Conservation (phyloP, 2,113 vertebrate species). For the Proteles cristata region DNA sequence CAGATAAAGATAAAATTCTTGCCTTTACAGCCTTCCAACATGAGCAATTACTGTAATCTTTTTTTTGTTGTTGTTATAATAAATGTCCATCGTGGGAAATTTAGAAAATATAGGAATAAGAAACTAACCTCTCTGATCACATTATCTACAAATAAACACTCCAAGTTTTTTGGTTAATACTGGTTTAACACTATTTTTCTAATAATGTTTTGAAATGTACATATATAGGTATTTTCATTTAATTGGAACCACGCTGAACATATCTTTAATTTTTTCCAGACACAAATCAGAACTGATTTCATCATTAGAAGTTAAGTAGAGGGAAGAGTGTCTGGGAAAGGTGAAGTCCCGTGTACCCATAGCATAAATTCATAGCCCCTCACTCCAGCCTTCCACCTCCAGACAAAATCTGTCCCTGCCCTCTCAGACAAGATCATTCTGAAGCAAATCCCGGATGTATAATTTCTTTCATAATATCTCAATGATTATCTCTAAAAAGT, state of each 20-base stretch:
- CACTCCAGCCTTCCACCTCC: fast-evolving
- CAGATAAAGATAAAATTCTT: not conserved
- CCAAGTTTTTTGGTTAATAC: not conserved
- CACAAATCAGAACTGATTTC: not conserved
- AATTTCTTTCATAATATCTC: not conserved
- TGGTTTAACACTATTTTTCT: not conserved
- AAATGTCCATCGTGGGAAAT: not conserved
- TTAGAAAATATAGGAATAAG: not conserved
- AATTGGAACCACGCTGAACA: not conserved
- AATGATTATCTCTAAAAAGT: not conserved
- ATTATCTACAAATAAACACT: not conserved
- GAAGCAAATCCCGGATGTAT: not conserved
- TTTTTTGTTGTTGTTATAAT: not conserved
- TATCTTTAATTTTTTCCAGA: not conserved
- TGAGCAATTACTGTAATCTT: not conserved
- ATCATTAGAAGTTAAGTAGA: not conserved
- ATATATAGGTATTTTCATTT: not conserved
- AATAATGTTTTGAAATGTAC: not conserved
- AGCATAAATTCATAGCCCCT: not conserved
- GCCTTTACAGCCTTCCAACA: not conserved
- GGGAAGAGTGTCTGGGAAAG: not conserved
- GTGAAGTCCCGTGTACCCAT: not conserved
- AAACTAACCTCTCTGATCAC: not conserved
- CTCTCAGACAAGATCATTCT: not conserved
- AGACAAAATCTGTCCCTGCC: not conserved